phyloP scores from a whole-genome alignment of 2,113 vertebrate genomes.

The Hyaena hyaena region DNA sequence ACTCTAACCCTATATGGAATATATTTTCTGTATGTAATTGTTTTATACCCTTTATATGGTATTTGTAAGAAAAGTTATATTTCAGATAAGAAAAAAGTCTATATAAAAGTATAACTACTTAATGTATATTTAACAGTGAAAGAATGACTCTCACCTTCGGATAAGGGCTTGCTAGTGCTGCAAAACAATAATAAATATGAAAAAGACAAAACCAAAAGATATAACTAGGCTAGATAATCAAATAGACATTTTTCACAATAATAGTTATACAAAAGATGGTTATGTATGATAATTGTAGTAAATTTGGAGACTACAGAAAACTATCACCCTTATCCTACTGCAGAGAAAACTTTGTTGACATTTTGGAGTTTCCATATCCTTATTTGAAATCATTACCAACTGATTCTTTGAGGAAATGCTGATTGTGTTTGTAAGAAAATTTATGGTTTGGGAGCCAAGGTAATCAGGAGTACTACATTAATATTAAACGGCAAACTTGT shows the following conservation, averaged over 20 bases:
- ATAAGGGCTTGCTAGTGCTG: not conserved
- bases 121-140: constrained; percentile 1
- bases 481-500: not conserved
- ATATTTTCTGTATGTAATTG: not conserved
- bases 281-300: not conserved
- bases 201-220: not conserved
- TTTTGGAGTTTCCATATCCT: not conserved
- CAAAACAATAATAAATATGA: not conserved
- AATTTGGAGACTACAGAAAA: not conserved
- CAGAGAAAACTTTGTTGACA: not conserved
- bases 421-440: constrained; percentile 25
- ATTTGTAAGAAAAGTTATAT: not conserved
- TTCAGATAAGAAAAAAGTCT: not conserved
- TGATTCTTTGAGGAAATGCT: not conserved
- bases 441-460: not conserved
- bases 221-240: not conserved
- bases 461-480: not conserved
- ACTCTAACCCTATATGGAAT: not conserved
- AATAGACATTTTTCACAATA: not conserved
- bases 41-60: not conserved
- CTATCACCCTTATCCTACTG: not conserved
- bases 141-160: not conserved
- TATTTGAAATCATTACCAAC: not conserved
- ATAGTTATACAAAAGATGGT: not conserved
- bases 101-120: not conserved